phyloP scores from a whole-genome alignment of 2,113 vertebrate species.

The Salvelinus fontinalis region DNA sequence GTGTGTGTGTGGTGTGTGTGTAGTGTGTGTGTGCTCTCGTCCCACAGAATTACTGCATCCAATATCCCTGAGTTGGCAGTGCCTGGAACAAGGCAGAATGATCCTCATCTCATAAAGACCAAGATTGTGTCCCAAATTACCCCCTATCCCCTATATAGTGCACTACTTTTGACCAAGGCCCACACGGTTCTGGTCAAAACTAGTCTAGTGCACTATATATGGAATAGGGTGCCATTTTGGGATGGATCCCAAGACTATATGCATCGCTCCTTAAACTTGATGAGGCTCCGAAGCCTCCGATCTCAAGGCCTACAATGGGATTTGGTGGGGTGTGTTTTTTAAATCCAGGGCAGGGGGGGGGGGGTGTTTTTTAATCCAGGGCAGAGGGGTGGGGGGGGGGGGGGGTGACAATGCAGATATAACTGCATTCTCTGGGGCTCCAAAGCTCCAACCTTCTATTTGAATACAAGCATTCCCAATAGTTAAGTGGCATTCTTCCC shows the following conservation, averaged over 20 bases:
- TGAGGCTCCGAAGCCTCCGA: constrained; percentile 71
- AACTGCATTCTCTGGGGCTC: constrained; percentile 61
- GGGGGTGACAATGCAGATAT: constrained; percentile 73
- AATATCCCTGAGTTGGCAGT: constrained; percentile 72
- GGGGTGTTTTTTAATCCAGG: constrained; percentile 54
- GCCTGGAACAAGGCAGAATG: constrained; percentile 66
- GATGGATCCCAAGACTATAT: constrained; percentile 61
- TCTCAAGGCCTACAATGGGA: constrained; percentile 75
- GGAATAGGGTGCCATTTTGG: no score
- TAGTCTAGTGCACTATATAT: no score
- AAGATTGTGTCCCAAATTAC: not conserved
- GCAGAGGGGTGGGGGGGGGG: no score
- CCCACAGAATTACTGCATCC: constrained; percentile 75
- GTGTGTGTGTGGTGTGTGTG: no score
- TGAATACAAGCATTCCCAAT: constrained; percentile 76
- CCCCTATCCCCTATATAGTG: no score
- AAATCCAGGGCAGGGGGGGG: constrained; percentile 30
- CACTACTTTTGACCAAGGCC: no score
- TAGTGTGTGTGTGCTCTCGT: constrained; percentile 66
- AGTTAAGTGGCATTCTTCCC: constrained; percentile 67
- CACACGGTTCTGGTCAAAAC: no score
- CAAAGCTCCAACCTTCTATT: constrained; percentile 68
- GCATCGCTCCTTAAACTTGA: constrained; percentile 77
- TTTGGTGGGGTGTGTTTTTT: constrained; percentile 75
- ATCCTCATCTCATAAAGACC: constrained; percentile 75